Evolutionary conservation across 1,140 invertebrate genomes (phyloP), one percentile per base, ranked within the genome.

Genomic region (Atopsyche davidsoni): DNA sequence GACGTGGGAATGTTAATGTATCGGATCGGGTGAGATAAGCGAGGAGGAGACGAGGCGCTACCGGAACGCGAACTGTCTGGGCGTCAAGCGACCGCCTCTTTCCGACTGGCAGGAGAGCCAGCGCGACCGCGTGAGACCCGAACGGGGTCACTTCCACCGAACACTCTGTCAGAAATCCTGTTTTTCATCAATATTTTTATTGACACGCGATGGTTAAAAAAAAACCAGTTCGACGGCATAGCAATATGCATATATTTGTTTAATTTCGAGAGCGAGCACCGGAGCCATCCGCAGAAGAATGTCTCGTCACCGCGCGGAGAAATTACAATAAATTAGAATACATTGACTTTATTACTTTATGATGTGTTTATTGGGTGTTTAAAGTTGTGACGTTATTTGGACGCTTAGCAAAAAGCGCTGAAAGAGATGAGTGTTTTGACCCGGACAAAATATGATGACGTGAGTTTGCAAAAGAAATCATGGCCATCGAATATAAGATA

Each of bases 101-200:
- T 41, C 35, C 36, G 21, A 38, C 11, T 35, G 35, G 43, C 41
- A 46, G 32, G 46, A 48, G 41, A 47, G 40, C 47, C 38, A 41
- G 32, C 45, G n/a, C 25, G 31, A 34, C 32, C 18, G 16, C n/a
- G 18, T 23, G 10, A 19, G 28, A 44, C 21, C 32, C n/a, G 40
- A 55, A 55, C 41, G 53, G 48, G 53, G 53, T 50, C 53, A 55
- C 39, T 43, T 40, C 40, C 51, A 49, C 46, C 41, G 43, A 36
- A 43, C 42, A 18, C 19, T 23, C 32, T 32, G 36, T 51, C 50
- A 43, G 42, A 42, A 55, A 55, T 55, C 53, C 53, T 55, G 53
- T 55, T 55, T 53, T 46, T 55, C 47, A 34, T 51, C 39, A 38
- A 52, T 44, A 46, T 28, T 32, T 51, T 24, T 36, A 23, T 38